Conservation (phyloP, 2,113 vertebrate genomes). For the Pterocles orientalis region DNA sequence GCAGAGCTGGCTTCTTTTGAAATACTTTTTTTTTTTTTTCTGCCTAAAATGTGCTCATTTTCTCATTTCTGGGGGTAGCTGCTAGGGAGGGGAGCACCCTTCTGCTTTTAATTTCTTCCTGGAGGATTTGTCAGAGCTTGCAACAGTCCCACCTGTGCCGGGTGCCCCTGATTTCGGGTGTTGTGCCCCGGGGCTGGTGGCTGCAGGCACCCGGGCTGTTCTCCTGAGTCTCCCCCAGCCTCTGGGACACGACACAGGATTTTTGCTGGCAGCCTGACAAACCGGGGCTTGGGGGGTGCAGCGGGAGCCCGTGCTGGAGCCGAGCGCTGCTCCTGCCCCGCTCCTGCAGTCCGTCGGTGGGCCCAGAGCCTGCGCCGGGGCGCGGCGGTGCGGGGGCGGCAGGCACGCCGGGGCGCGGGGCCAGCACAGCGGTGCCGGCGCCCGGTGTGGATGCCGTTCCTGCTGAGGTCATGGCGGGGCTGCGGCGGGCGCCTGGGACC, state of each 20-base stretch:
- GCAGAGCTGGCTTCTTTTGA: background rate
- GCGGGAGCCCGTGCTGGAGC: background rate
- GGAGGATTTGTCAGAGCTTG: background rate
- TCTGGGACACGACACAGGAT: rapidly evolving
- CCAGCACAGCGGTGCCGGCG: too few relatives aligned
- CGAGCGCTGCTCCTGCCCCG: background rate
- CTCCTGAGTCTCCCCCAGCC: background rate
- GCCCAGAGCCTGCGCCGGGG: background rate
- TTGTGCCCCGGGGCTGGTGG: background rate
- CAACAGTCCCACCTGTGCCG: rapidly evolving
- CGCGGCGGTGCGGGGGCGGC: background rate
- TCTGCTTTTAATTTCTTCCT: background rate
- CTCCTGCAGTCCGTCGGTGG: background rate
- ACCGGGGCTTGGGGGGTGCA: background rate
- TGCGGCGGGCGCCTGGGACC: rapidly evolving
- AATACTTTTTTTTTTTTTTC: background rate
- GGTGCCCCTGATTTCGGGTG: rapidly evolving
- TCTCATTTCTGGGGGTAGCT: background rate
- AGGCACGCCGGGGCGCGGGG: background rate
- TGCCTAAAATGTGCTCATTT: background rate
- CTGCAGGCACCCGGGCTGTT: background rate
- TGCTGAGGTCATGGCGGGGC: background rate
- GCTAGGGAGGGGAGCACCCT: background rate
- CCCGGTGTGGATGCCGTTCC: background rate
- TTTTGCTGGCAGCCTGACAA: background rate